phyloP scores from a whole-genome alignment of 2,113 vertebrate genomes.

The Lophius piscatorius region DNA sequence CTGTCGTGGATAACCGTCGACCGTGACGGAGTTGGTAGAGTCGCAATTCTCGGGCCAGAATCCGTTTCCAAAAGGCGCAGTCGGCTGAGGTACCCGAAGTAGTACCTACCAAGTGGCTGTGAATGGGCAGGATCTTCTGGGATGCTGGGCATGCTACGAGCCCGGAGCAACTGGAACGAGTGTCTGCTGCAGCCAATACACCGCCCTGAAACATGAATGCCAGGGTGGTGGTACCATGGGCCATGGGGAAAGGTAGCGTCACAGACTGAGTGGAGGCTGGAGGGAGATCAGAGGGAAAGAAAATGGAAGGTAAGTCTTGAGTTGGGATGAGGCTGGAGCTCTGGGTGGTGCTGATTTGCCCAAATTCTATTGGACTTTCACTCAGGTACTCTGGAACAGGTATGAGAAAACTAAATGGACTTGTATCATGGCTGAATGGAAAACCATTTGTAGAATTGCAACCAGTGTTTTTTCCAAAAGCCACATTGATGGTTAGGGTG shows the following conservation, averaged over 20 bases:
- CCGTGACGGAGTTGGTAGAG: slow-evolving; percentile 83
- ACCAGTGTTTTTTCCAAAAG: slow-evolving; percentile 18
- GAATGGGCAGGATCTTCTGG: slow-evolving; percentile 86
- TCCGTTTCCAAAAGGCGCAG: slow-evolving; percentile 84
- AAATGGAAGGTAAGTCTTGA: slow-evolving; percentile 10
- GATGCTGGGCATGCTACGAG: slow-evolving; percentile 83
- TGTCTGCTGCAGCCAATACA: slow-evolving; percentile 86
- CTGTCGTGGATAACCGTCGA: slow-evolving; percentile 77
- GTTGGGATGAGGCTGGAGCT: slow-evolving; percentile 15
- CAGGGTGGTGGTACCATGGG: slow-evolving; percentile 89
- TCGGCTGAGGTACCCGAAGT: slow-evolving; percentile 89
- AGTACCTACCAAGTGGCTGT: slow-evolving; percentile 86
- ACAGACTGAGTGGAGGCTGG: slow-evolving; percentile 54
- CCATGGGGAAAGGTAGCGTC: slow-evolving; percentile 76
- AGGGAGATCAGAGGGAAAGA: slow-evolving; percentile 16
- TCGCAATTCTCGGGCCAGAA: slow-evolving; percentile 81
- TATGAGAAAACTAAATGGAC: slow-evolving; percentile 62
- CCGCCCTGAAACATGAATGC: slow-evolving; percentile 86
- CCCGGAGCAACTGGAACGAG: slow-evolving; percentile 84
- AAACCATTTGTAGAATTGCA: slow-evolving; percentile 8
- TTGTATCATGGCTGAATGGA: slow-evolving; percentile 17
- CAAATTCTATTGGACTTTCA: slow-evolving; percentile 74
- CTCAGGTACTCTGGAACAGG: slow-evolving; percentile 70
- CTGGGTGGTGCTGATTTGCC: slow-evolving; percentile 52
- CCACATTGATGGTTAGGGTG: neutral